Evolutionary conservation across 2,888 invertebrate species (phyloP).

Genomic region (Halocaridina rubra): DNA sequence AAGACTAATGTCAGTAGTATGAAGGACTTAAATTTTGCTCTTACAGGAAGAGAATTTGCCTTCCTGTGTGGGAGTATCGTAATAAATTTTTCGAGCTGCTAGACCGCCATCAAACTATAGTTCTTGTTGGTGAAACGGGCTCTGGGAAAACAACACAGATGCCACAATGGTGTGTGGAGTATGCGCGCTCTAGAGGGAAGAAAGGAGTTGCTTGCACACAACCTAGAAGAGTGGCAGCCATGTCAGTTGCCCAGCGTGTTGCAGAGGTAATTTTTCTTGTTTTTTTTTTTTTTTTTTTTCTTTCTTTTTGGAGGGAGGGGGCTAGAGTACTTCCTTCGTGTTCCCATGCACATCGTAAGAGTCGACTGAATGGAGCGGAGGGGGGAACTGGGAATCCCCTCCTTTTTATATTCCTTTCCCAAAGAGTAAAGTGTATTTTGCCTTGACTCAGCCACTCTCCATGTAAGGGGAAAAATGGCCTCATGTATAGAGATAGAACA

Average conservation of each 20-base stretch:
- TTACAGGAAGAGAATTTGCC: slow-evolving; percentile 82
- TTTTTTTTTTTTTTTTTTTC: too few species aligned
- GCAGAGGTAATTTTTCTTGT: slow-evolving; percentile 85
- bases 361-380: too few species aligned
- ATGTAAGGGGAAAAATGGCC: too few species aligned
- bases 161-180: slow-evolving; percentile 94
- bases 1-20: not conserved
- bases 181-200: slow-evolving; percentile 75
- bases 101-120: slow-evolving; percentile 93
- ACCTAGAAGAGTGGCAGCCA: slow-evolving; percentile 96
- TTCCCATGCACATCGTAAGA: too few species aligned
- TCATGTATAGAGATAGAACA: too few species aligned
- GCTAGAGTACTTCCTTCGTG: too few species aligned
- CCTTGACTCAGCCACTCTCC: too few species aligned
- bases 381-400: too few species aligned
- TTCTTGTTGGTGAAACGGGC: slow-evolving; percentile 98
- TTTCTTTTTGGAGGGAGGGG: too few species aligned
- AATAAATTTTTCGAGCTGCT: slow-evolving; percentile 94
- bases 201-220: slow-evolving; percentile 96
- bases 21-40: not conserved
- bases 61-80: slow-evolving; percentile 98
- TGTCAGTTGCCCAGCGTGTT: slow-evolving; percentile 98
- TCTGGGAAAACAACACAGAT: slow-evolving; percentile 99
- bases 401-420: too few species aligned
- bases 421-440: too few species aligned